Evolutionary conservation across 2,888 invertebrate genomes (phyloP), one percentile per base, ranked within the genome.

Genomic region (Oscheius onirici): DNA sequence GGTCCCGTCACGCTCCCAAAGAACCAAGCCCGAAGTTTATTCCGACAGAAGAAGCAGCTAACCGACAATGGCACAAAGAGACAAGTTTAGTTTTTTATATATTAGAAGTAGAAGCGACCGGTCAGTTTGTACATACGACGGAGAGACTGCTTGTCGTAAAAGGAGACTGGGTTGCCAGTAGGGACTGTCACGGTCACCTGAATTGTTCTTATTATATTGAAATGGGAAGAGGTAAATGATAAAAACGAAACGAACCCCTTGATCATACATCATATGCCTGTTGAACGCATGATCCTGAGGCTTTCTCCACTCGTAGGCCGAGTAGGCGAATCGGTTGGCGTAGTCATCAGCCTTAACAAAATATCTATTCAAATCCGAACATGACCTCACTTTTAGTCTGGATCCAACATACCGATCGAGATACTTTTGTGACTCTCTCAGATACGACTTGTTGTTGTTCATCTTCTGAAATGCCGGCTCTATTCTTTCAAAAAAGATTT

Each of bases 301-400:
- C 66, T 86, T 86, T 68, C 83, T 77, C 85, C 84, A 84, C 71
- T 86, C 86, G 74, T 86, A 86, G 41, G 86, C 85, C 34, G 82
- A 80, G 73, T 85, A 83, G n/a, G 83, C 84, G 72, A 84, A 87
- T 26, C 83, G 79, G 58, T 86, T 84, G 49, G 84, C 85, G 58
- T 74, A 85, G 71, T 87, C 87, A 72, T 87, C 87, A 57, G 85
- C 84, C 75, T 77, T 46, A 70, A 41, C 24, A 40, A 40, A 28
- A 2, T 3, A n/a, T 3, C 41, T 28, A 2, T 28, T 10, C 20
- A 17, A 6, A 22, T 52, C 15, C 11, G 17, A 22, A 41, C 6
- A 51, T 20, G 11, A 11, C 6, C 61, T 5, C 41, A 78, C 78
- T 73, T 79, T 77, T 44, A 85, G 68, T 54, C 87, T 73, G 13